Conservation (phyloP, 1,140 invertebrate genomes). For the Rhagoletis zephyria region DNA sequence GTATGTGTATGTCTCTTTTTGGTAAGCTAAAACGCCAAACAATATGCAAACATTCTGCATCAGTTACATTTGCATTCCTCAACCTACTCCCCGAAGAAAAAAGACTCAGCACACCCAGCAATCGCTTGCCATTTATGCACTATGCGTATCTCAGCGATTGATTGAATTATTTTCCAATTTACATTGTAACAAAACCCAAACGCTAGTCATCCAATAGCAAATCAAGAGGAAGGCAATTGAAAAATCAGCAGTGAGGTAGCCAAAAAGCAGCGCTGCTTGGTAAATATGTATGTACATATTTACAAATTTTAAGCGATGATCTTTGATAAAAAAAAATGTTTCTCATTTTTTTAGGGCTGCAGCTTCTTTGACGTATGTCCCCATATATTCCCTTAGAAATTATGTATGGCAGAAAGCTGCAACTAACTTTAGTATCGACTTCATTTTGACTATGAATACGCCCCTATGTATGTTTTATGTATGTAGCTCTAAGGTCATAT, state of each 20-base stretch:
- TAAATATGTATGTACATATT: not conserved
- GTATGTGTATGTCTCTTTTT: too few relatives aligned
- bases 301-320: not conserved
- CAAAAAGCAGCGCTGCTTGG: not conserved
- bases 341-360: too few relatives aligned
- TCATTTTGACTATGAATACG: too few relatives aligned
- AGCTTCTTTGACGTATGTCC: not conserved
- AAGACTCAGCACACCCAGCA: not conserved
- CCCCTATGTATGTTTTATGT: too few relatives aligned
- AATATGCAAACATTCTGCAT: not conserved
- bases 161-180: conserved; percentile 37
- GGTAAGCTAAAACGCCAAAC: not conserved
- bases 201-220: not conserved
- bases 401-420: too few relatives aligned
- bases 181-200: not conserved
- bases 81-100: not conserved
- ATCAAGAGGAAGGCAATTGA: not conserved
- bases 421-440: too few relatives aligned
- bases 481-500: too few relatives aligned
- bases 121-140: not conserved
- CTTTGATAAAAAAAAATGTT: too few relatives aligned
- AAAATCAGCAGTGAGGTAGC: not conserved
- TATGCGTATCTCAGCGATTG: conserved; percentile 31
- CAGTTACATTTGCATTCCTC: not conserved
- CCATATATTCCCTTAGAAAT: too few relatives aligned